Percentiles rank a stretch among this genome's conserved stretches.
phyloP scores from a whole-genome alignment of 64 coral and sea anemone genomes.

The Pocillopora verrucosa region DNA sequence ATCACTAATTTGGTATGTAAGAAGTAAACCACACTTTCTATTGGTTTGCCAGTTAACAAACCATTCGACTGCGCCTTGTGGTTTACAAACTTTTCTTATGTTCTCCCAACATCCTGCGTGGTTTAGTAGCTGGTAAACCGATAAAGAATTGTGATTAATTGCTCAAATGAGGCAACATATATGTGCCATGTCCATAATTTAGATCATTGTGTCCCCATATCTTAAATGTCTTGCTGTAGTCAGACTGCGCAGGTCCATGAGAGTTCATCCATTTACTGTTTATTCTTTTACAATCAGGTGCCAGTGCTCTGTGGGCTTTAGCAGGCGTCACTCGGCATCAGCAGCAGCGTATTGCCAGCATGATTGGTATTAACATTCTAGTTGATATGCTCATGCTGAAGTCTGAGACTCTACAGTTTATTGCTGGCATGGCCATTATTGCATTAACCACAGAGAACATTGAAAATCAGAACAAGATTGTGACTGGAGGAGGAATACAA shows the following conservation, averaged over 20 bases:
- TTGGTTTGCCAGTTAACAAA: no score
- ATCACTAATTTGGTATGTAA: no score
- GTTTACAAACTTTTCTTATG: background rate
- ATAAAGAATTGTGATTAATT: background rate
- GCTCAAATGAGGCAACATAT: background rate
- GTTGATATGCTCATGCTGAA: conserved; percentile 93
- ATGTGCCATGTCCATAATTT: background rate
- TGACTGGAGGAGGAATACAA: conserved; percentile 78
- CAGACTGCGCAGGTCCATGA: background rate
- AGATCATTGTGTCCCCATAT: background rate
- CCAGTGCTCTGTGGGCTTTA: conserved; percentile 85
- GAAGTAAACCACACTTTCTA: no score
- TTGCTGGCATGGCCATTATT: conserved; percentile 88
- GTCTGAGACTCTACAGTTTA: conserved; percentile 87
- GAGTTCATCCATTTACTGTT: background rate
- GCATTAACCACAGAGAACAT: conserved; percentile 84
- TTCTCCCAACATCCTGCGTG: background rate
- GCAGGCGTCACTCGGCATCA: conserved; percentile 79
- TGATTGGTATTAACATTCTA: conserved; percentile 88
- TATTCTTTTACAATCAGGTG: conserved; percentile 54
- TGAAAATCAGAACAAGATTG: conserved; percentile 93
- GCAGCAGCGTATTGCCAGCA: conserved; percentile 83
- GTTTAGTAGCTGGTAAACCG: background rate
- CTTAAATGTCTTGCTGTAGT: background rate
- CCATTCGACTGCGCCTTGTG: background rate